A percentile compares a stretch with the other conserved stretches of the same genome.
Evolutionary conservation across 2,113 vertebrate species (phyloP).

Genomic region (Bubalus kerabau): DNA sequence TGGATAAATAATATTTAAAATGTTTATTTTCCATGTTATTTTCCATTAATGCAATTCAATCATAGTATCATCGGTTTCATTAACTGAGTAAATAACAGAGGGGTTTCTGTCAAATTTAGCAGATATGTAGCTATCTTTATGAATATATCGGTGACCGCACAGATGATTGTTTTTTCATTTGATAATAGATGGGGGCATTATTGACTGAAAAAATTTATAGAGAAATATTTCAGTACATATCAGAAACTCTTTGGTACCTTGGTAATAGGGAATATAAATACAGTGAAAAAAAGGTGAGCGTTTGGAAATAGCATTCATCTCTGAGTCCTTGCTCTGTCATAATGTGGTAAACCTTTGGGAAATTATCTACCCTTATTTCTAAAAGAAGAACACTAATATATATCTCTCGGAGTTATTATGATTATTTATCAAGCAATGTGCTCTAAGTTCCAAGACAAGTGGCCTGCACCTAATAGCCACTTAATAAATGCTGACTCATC

Average conservation of each 20-base stretch:
- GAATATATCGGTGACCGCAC: not conserved
- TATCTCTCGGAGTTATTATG: not conserved
- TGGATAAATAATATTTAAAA: not conserved
- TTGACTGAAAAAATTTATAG: not conserved
- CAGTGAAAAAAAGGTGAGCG: rapidly evolving
- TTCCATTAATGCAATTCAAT: not conserved
- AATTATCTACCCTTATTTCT: not conserved
- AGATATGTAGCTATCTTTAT: not conserved
- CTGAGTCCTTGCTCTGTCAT: not conserved
- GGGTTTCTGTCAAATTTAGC: not conserved
- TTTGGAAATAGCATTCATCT: not conserved
- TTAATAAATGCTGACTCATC: not conserved
- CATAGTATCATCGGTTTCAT: not conserved
- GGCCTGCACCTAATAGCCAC: no score
- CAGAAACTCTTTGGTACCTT: not conserved
- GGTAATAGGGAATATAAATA: not conserved
- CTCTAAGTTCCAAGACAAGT: not conserved
- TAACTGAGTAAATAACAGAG: not conserved
- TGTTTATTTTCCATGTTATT: not conserved
- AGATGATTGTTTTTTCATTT: not conserved
- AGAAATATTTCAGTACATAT: not conserved
- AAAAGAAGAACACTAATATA: not conserved
- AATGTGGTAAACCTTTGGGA: not conserved
- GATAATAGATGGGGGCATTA: not conserved
- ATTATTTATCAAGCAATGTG: rapidly evolving